Base-by-base conservation (phyloP, 2,113 vertebrate genomes). In the Grammomys surdaster region DNA sequence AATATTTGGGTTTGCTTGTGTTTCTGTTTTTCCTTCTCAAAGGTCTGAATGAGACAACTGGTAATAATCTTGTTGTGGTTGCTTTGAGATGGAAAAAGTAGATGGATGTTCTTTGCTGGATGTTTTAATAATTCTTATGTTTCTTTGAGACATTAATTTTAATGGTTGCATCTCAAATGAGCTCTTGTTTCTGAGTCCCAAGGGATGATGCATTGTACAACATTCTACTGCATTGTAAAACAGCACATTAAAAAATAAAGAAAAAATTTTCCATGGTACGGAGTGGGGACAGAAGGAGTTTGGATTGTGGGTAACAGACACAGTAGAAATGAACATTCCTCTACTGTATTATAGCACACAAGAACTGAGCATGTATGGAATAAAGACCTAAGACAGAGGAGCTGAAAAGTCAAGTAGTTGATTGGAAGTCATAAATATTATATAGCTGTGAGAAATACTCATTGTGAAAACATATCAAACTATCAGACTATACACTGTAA, bases 141-240 rank as follows among this genome's bases (percentile, higher is more conserved):
- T 88, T 81, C 43, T 94, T 94, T 92, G 58, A 95, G 60, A 92
- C 58, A 82, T 77, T 80, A 75, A 54, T 89, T 89, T 76, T 75
- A 89, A 88, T 75, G 58, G 36, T 31, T 75, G 40, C 31, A 75
- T 95, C 58, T 92, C 69, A 76, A 95, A 89, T 56, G n/a, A 56
- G 16, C 10, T 40, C 67, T 92, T 95, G 67, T 48, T 92, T 48
- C 56, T 17, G 11, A 60, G 31, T 28, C 85, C 69, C n/a, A 88
- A 48, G 77, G 48, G n/a, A 56, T 22, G 73, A 82, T 75, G 84
- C 43, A 40, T 48, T 88, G 85, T 70, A 70, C n/a, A 85, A 69
- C 84, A 85, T n/a, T 88, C 33, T 67, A 70, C 20, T 73, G 40
- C 33, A 36, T 63, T 86, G 63, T 67, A 67, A 43, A 95, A 88